Percentiles rank a stretch among this genome's conserved stretches.
Evolutionary conservation across 2,888 invertebrate species (phyloP).

Genomic region (Caenorhabditis imperialis): DNA sequence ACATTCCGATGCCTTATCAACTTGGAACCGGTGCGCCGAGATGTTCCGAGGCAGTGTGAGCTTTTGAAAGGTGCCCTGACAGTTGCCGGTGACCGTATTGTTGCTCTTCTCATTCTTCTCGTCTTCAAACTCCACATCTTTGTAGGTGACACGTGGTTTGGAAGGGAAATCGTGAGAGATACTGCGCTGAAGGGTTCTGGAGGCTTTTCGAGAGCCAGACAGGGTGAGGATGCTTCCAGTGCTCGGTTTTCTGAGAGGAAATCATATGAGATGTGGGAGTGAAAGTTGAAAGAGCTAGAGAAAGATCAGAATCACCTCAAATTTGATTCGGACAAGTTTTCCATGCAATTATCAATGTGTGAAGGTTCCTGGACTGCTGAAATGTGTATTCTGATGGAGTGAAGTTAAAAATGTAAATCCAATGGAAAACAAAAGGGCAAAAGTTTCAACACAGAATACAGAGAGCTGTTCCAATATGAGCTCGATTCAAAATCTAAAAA

Average conservation of each 20-base stretch:
- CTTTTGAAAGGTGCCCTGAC: slow-evolving; percentile 17
- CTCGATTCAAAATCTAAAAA: too few species aligned
- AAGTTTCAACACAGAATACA: too few species aligned
- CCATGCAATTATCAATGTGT: too few species aligned
- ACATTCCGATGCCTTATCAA: slow-evolving; percentile 43
- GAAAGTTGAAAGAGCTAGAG: too few species aligned
- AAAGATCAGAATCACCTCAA: too few species aligned
- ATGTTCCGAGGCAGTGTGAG: slow-evolving; percentile 13
- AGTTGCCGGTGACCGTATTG: slow-evolving; percentile 38
- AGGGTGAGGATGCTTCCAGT: slow-evolving; percentile 15
- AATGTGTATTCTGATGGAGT: too few species aligned
- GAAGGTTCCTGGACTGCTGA: too few species aligned
- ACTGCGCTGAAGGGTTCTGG: slow-evolving; percentile 10
- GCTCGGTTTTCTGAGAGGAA: slow-evolving; percentile 8
- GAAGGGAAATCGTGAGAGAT: slow-evolving; percentile 6
- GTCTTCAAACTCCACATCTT: not conserved
- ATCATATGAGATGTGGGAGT: too few species aligned
- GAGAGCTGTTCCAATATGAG: too few species aligned
- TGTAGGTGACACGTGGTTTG: slow-evolving; percentile 15
- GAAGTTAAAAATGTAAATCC: too few species aligned
- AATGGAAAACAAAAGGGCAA: too few species aligned
- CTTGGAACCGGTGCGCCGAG: slow-evolving; percentile 34
- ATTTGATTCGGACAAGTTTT: too few species aligned
- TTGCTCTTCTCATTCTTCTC: slow-evolving; percentile 28
- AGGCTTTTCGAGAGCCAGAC: slow-evolving; percentile 11